These are phyloP conservation scores for Diplosoma virens DNA, from an alignment of 23 tunicate species.

Conservation along the genomic window DNA sequence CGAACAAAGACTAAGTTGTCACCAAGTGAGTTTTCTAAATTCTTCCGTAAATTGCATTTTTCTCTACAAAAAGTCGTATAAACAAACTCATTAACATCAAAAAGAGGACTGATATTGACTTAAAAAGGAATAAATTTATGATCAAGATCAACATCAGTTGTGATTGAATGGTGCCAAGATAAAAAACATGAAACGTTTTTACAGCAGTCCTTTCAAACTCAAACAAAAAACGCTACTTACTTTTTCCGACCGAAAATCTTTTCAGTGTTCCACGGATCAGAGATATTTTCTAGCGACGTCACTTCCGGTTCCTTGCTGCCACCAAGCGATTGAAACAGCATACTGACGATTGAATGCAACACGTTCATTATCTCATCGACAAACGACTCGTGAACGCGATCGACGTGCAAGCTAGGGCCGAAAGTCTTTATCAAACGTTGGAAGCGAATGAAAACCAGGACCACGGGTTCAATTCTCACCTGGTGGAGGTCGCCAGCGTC, in stretches of 20 bases:
- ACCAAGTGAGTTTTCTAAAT: constrained; percentile 64
- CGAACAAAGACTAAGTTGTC: constrained; percentile 76
- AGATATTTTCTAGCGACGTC: neutral
- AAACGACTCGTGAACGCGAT: constrained; percentile 20
- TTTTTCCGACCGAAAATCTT: constrained; percentile 1
- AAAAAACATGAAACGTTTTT: too few species aligned
- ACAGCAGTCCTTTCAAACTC: too few species aligned
- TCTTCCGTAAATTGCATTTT: constrained; percentile 12
- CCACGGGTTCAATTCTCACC: constrained; percentile 14
- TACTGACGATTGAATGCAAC: constrained; percentile 22
- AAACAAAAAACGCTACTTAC: constrained; percentile 4
- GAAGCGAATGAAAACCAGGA: neutral
- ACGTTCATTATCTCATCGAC: constrained; percentile 21
- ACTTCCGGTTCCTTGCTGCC: constrained; percentile 1
- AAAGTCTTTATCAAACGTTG: neutral
- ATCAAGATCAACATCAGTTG: too few species aligned
- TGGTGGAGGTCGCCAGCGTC: constrained; percentile 47
- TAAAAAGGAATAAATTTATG: too few species aligned
- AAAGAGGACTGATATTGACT: neutral
- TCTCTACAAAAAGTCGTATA: neutral
- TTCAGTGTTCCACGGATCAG: constrained; percentile 27
- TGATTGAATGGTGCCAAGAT: too few species aligned
- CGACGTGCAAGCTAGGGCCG: constrained; percentile 45
- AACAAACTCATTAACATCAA: neutral
- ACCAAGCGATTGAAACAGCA: constrained; percentile 30